A percentile compares a stretch with the other conserved stretches of the same genome.
Evolutionary conservation across 2,113 vertebrate species (phyloP).

Genomic region (Vulpes ferrilata): DNA sequence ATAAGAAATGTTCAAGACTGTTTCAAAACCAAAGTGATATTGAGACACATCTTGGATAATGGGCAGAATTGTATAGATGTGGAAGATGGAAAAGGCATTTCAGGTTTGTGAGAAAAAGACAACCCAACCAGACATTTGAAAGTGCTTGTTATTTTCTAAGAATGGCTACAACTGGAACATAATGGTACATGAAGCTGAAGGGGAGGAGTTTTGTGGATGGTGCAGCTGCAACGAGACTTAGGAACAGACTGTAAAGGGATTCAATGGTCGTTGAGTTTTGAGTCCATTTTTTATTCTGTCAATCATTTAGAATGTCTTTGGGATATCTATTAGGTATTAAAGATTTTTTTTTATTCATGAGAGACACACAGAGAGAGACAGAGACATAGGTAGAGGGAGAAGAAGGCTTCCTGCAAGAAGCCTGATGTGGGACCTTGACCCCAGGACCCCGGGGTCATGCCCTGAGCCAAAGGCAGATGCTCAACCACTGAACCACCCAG

Average conservation of each 20-base stretch:
- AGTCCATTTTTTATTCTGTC: background rate
- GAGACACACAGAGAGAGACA: too few species aligned
- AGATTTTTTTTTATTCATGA: too few species aligned
- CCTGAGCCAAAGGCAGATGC: too few species aligned
- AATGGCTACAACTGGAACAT: background rate
- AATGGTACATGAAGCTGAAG: background rate
- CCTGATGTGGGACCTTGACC: too few species aligned
- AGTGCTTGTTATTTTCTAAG: background rate
- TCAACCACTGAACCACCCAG: too few species aligned
- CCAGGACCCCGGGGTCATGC: too few species aligned
- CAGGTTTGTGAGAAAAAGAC: background rate
- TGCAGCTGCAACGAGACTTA: background rate
- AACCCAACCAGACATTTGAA: background rate
- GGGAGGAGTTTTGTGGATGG: background rate
- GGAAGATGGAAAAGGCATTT: background rate
- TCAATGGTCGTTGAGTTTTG: background rate
- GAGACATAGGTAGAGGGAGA: too few species aligned
- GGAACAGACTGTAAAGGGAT: background rate
- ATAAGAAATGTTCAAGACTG: background rate
- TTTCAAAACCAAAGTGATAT: background rate
- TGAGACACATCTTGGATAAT: background rate
- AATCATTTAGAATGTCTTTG: background rate
- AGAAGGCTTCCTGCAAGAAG: too few species aligned
- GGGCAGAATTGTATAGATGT: background rate
- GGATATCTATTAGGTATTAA: background rate